A percentile compares a stretch with the other conserved stretches of the same genome.
These are phyloP conservation scores for Ellobius talpinus DNA, from an alignment of 2,113 vertebrate genomes.

Conservation along the genomic window DNA sequence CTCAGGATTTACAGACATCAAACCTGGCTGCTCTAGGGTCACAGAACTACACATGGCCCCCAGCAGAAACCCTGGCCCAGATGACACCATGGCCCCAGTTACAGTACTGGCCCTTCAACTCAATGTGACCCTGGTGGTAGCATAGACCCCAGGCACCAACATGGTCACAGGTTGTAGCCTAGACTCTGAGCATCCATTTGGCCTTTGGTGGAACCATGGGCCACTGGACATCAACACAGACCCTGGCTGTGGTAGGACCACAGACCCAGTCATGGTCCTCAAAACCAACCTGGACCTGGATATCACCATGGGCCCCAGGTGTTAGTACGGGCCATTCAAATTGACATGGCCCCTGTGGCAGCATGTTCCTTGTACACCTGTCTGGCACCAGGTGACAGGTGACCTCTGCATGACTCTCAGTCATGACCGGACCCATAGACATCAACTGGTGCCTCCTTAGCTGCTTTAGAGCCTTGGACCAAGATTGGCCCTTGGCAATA, in stretches of 20 bases:
- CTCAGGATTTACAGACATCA: not conserved
- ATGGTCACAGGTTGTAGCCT: not conserved
- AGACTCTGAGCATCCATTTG: not conserved
- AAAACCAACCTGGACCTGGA: not conserved
- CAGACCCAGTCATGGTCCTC: not conserved
- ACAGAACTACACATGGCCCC: not conserved
- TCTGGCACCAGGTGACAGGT: no score
- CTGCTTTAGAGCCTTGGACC: no score
- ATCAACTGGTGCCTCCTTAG: no score
- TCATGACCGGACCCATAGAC: no score
- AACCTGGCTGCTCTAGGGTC: not conserved
- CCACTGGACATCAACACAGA: not conserved
- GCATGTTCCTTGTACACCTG: no score
- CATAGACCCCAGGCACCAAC: not conserved
- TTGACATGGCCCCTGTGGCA: no score
- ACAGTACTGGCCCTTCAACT: not conserved
- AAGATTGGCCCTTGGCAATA: no score
- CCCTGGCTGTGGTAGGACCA: not conserved
- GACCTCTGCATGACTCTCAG: no score
- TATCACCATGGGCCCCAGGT: not conserved
- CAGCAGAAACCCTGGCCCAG: not conserved
- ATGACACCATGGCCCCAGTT: not conserved
- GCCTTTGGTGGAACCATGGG: not conserved
- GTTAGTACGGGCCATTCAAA: no score
- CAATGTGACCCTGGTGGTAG: not conserved